These are phyloP conservation scores for Ivindomyrus marchei DNA, from an alignment of 2,113 vertebrate species.

Conservation along the genomic window DNA sequence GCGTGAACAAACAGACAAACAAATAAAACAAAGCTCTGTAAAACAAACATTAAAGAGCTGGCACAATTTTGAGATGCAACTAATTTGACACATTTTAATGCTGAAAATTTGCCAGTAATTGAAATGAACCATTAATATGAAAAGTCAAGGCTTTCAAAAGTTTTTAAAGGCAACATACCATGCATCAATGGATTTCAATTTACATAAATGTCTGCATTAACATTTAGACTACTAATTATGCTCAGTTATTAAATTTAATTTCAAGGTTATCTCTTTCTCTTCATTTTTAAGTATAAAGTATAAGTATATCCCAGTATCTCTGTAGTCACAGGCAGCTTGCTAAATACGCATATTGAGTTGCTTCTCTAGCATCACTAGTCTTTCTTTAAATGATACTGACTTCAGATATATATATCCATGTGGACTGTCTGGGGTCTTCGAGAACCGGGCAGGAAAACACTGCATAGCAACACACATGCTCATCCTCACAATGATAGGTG, in stretches of 20 bases:
- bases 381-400: background rate
- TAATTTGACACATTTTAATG: background rate
- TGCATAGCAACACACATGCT: background rate
- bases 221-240: background rate
- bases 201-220: background rate
- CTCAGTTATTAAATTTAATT: background rate
- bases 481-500: background rate
- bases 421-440: background rate
- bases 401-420: background rate
- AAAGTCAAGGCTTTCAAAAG: background rate
- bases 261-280: background rate
- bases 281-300: background rate
- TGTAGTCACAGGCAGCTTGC: background rate
- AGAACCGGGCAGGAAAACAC: background rate
- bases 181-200: background rate
- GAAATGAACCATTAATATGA: background rate
- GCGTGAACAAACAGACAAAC: background rate
- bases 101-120: background rate
- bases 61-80: background rate
- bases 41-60: background rate
- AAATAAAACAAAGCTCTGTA: background rate
- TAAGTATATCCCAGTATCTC: background rate
- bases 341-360: background rate
- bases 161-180: background rate
- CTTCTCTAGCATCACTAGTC: background rate